Base-by-base conservation (phyloP, 2,797 vertebrate genomes). In the Phrynocephalus vlangalii region DNA sequence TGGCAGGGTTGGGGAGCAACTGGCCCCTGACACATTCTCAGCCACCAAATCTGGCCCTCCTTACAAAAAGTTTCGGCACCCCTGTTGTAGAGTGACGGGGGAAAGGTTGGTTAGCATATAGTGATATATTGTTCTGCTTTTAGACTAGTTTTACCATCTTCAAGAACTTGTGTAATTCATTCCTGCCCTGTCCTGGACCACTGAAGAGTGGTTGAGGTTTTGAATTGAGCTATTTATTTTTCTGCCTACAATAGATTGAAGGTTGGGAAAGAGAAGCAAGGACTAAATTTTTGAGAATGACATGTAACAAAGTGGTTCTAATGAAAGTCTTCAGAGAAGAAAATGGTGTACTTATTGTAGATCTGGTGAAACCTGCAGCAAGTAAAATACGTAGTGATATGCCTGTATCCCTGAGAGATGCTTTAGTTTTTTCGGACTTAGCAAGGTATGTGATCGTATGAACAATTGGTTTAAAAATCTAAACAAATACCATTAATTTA, bases 241-340 rank as follows among this genome's bases (percentile, higher is more conserved):
- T 88, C 84, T 83, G n/a, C 84, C 76, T 56, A 86, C 83, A 75
- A 85, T 87, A 97, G 97, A 91, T 50, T 91, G 92, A 96, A 92
- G 94, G 92, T 1, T 97, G 97, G 97, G 90, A 82, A 91, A 90
- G 94, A 18, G 94, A 95, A 90, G 95, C 95, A 88, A 97, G 91
- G 86, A 85, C 88, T 68, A 91, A 91, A 84, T 96, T 97, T 95
- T 93, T 96, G 82, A 95, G 87, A 94, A 96, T 97, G 95, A 94
- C 97, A 75, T 96, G 97, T 86, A 96, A 96, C 52, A 97, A 97
- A 90, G 88, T 95, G 87, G 96, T 97, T 90, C 89, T 93, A 87
- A 97, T 97, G 97, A 91, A 94, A 50, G 13, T 96, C 77, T 96
- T 96, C 87, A 85, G 94, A 94, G 94, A 97, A 95, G 96, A 97